Percentiles rank a stretch among this genome's conserved stretches.
These are phyloP conservation scores for Tenebrosternarchus preto DNA, from an alignment of 2,113 vertebrate genomes.

Conservation along the genomic window DNA sequence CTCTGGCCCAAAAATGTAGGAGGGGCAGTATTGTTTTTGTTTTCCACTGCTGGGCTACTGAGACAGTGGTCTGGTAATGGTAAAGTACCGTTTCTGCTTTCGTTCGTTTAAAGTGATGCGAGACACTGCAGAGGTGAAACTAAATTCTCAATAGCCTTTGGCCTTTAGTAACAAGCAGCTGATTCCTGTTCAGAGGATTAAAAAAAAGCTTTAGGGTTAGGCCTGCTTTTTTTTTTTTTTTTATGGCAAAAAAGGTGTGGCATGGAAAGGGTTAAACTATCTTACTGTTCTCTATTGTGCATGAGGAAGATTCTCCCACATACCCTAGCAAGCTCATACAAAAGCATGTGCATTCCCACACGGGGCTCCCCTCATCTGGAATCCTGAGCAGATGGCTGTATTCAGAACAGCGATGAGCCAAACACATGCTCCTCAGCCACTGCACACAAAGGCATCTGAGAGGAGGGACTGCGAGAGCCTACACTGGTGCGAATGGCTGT, in stretches of 20 bases:
- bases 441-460: constrained; percentile 49
- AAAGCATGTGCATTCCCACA: constrained; percentile 54
- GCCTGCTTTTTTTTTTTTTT: not conserved
- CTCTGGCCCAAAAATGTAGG: not conserved
- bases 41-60: too few species aligned
- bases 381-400: constrained; percentile 58
- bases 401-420: constrained; percentile 52
- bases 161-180: constrained; percentile 30
- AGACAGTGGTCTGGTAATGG: too few species aligned
- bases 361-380: constrained; percentile 49
- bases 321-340: constrained; percentile 54
- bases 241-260: constrained; percentile 6
- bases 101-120: not conserved
- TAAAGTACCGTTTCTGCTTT: not conserved
- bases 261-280: constrained; percentile 49
- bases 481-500: constrained; percentile 6
- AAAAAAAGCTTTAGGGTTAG: constrained; percentile 17
- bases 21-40: too few species aligned
- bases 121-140: not conserved
- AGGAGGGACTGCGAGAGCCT: constrained; percentile 6
- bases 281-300: constrained; percentile 53
- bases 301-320: constrained; percentile 54
- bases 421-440: constrained; percentile 53
- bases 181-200: constrained; percentile 29
- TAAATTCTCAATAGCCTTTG: constrained; percentile 23